Evolutionary conservation across 2,797 vertebrate genomes (phyloP).

Genomic region (Sebastes iracundus): DNA sequence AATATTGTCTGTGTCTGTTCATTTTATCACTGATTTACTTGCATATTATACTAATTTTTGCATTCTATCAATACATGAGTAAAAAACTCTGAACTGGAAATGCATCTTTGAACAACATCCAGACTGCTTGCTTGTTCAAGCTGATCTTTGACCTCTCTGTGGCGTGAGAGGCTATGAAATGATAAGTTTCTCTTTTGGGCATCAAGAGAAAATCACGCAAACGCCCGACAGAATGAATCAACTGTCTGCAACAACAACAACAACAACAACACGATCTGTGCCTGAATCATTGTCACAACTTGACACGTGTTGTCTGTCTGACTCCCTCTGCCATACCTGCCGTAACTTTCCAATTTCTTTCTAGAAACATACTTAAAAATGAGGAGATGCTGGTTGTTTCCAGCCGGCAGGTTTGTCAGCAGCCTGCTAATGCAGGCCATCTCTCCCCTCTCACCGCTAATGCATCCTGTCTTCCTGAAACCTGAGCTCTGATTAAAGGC

Average conservation of each 20-base stretch:
- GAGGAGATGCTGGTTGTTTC: conserved; percentile 23
- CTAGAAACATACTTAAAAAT: conserved; percentile 25
- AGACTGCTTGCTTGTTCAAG: neutral
- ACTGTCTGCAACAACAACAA: neutral
- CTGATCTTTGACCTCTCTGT: neutral
- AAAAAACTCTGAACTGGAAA: neutral
- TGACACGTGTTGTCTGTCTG: neutral
- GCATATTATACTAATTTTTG: neutral
- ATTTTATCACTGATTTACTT: neutral
- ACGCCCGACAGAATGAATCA: neutral
- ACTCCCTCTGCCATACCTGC: neutral
- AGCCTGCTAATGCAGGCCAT: conserved; percentile 57
- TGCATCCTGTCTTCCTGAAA: conserved; percentile 85
- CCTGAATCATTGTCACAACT: neutral
- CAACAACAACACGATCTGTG: neutral
- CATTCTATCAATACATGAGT: too few species aligned
- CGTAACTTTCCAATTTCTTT: neutral
- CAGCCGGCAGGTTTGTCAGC: conserved; percentile 49
- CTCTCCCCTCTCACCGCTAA: conserved; percentile 63
- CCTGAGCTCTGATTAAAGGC: conserved; percentile 77
- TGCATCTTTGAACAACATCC: neutral
- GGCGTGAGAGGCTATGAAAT: too few species aligned
- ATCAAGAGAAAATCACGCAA: neutral
- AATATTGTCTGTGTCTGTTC: neutral
- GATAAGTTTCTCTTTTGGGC: neutral